phyloP scores from a whole-genome alignment of 2,888 invertebrate genomes.

The Pyrocoelia pectoralis region DNA sequence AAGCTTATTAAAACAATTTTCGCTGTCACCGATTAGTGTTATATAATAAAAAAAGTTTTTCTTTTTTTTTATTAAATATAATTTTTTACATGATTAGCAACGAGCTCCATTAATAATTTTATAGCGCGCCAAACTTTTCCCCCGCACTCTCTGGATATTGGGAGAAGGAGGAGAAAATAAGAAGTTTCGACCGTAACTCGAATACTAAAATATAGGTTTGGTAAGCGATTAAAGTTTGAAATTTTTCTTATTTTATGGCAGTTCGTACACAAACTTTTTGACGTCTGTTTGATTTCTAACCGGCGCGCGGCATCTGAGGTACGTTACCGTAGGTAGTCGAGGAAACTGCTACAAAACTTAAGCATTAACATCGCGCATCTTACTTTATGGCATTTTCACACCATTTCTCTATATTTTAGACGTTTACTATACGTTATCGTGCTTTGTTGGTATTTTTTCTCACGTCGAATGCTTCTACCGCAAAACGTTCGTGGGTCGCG shows the following conservation, averaged over 20 bases:
- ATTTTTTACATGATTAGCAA: conserved; percentile 4
- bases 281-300: conserved; percentile 49
- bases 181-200: conserved; percentile 17
- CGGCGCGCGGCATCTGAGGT: conserved; percentile 27
- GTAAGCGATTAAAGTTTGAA: conserved; percentile 22
- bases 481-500: conserved; percentile 11
- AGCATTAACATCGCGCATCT: conserved; percentile 41
- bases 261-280: conserved; percentile 23
- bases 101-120: not conserved
- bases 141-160: not conserved
- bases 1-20: not conserved
- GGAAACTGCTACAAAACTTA: not conserved
- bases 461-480: conserved; percentile 26
- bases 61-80: not conserved
- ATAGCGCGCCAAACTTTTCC: not conserved
- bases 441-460: conserved; percentile 28
- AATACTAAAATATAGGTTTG: conserved; percentile 14
- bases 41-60: no score
- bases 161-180: not conserved
- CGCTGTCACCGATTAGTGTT: not conserved
- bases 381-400: conserved; percentile 48
- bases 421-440: conserved; percentile 39
- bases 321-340: not conserved
- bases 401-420: conserved; percentile 44
- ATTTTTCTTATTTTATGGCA: conserved; percentile 25